Conservation (phyloP, 2,888 invertebrate species). For the Aricia artaxerxes region DNA sequence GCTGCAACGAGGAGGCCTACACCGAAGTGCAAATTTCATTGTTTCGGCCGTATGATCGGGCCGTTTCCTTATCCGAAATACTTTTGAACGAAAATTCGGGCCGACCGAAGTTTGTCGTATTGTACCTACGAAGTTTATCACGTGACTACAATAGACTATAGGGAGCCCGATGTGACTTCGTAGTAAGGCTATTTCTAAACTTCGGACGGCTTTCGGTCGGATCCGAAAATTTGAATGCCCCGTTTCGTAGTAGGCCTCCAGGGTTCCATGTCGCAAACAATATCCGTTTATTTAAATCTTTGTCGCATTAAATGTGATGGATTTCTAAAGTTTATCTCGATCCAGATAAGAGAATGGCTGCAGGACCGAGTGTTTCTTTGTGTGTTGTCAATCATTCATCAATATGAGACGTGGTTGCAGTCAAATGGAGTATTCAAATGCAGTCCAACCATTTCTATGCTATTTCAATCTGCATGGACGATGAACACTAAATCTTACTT, state of each 20-base stretch:
- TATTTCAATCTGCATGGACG: background rate
- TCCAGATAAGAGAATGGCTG: constrained; percentile 51
- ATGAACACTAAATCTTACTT: background rate
- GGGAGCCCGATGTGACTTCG: no score
- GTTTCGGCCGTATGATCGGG: no score
- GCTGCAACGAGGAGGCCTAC: constrained; percentile 36
- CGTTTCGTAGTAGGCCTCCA: no score
- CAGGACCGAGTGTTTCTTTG: constrained; percentile 55
- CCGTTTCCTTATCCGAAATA: no score
- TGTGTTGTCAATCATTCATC: constrained; percentile 61
- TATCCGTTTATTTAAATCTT: constrained; percentile 40
- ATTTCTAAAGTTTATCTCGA: constrained; percentile 50
- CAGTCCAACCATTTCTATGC: background rate
- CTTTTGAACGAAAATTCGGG: no score
- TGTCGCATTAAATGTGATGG: constrained; percentile 40
- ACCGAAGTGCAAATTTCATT: no score
- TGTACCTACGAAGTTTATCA: no score
- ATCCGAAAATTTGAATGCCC: no score
- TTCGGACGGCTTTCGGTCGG: no score
- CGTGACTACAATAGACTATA: no score
- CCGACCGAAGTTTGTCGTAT: no score
- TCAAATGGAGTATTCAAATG: constrained; percentile 26
- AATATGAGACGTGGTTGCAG: constrained; percentile 45
- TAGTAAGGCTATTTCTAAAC: no score
- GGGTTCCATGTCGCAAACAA: constrained; percentile 37